Evolutionary conservation across 64 coral and sea anemone species (phyloP).

Genomic region (Trachythela sp.): DNA sequence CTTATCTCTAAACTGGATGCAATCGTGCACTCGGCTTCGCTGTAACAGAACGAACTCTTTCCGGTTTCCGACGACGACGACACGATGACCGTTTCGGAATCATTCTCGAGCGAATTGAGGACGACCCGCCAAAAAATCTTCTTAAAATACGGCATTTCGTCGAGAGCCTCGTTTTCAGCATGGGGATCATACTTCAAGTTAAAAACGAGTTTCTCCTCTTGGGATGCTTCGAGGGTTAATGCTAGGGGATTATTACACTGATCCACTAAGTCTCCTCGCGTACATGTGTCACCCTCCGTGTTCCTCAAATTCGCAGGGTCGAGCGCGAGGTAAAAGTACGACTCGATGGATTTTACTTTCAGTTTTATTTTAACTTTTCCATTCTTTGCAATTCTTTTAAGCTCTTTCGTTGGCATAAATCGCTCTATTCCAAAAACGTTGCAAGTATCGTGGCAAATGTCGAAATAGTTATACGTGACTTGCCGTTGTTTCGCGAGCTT

Average conservation of each 20-base stretch:
- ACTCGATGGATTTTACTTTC: slow-evolving; percentile 65
- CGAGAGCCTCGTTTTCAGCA: slow-evolving; percentile 50
- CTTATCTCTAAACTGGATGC: slow-evolving; percentile 58
- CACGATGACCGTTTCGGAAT: slow-evolving; percentile 49
- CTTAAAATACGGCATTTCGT: slow-evolving; percentile 85
- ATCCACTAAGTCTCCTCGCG: slow-evolving; percentile 42
- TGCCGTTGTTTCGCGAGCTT: slow-evolving; percentile 52
- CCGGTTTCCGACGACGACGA: slow-evolving; percentile 76
- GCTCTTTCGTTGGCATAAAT: slow-evolving; percentile 75
- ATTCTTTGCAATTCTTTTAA: slow-evolving; percentile 78
- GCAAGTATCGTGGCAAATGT: slow-evolving; percentile 48
- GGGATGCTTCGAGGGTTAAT: slow-evolving; percentile 33
- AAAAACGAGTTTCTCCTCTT: slow-evolving; percentile 66
- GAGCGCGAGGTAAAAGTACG: slow-evolving; percentile 89
- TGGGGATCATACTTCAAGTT: slow-evolving; percentile 74
- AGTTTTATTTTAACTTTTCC: slow-evolving; percentile 70
- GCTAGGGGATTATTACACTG: slow-evolving; percentile 50
- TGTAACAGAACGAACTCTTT: slow-evolving; percentile 79
- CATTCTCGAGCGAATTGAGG: slow-evolving; percentile 73
- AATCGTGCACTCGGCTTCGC: slow-evolving; percentile 64
- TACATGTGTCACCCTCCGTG: slow-evolving; percentile 30
- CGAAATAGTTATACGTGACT: slow-evolving; percentile 71
- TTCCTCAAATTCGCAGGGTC: slow-evolving; percentile 47
- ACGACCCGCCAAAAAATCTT: slow-evolving; percentile 80
- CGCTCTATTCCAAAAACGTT: slow-evolving; percentile 86